A percentile compares a stretch with the other conserved stretches of the same genome.
Evolutionary conservation across 2,797 vertebrate genomes (phyloP).

Genomic region (Argya squamiceps): DNA sequence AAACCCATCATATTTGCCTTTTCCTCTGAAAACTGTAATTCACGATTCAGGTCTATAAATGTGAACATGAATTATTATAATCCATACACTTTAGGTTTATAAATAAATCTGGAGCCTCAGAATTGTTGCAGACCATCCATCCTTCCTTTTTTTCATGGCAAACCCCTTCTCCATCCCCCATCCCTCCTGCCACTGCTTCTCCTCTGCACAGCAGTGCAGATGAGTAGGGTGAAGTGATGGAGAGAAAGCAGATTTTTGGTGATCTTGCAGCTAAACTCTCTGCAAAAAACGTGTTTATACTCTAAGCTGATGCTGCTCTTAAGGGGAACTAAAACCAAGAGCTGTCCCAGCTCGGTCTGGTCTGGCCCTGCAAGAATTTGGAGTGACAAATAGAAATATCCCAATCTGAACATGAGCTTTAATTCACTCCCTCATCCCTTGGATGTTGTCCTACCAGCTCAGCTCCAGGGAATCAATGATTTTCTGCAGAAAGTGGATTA

Average conservation of each 20-base stretch:
- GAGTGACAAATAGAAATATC: neutral
- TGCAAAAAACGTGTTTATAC: neutral
- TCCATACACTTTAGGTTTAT: neutral
- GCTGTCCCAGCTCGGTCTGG: neutral
- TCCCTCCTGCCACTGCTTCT: neutral
- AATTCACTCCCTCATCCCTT: neutral
- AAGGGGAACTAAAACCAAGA: neutral
- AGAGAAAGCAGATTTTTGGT: neutral
- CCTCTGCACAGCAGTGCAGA: neutral
- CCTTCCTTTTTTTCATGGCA: neutral
- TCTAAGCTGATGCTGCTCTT: neutral
- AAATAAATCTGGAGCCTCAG: neutral
- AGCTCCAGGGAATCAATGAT: neutral
- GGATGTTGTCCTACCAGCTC: neutral
- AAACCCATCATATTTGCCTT: neutral
- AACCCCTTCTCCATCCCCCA: neutral
- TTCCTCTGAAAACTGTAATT: neutral
- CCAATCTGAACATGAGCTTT: neutral
- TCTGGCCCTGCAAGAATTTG: neutral
- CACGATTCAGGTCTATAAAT: neutral
- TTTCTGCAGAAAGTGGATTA: neutral
- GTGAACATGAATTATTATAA: neutral
- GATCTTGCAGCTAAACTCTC: neutral
- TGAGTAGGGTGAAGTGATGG: neutral
- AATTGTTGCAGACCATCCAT: neutral